Evolutionary conservation across 2,113 vertebrate genomes (phyloP), one percentile per base, ranked within the genome.

Genomic region (Balaenoptera acutorostrata): DNA sequence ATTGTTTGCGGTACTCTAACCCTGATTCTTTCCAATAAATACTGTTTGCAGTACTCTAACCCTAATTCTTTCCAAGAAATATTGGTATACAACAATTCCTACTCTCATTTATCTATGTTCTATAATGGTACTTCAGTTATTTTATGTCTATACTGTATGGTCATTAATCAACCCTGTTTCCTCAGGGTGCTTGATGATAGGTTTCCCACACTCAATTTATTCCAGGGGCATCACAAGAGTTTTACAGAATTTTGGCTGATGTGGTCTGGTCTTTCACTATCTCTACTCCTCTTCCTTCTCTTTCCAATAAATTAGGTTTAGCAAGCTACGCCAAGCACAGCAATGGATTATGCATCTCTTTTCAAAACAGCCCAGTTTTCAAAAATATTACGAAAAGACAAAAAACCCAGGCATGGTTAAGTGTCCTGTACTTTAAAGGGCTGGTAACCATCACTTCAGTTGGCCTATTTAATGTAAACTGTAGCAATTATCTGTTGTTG

Each of bases 21-120:
- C 86, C 61, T 33, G 46, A 88, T 61, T 97, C 71, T 36, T 77
- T 33, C 59, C 3, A 88, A 96, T 84, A 88, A 93, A 80, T 97
- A 88, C 92, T 96, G 68, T 61, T 25, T 96, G 97, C 33, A n/a
- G 46, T 80, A 57, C 55, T 95, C 74, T 92, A 66, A 90, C 95
- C 84, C 57, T 33, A 44, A 88, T 61, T 97, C 71, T 36, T 77
- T n/a, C 59, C 3, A 88, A 96, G 88, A 88, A 93, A 80, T 96
- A 88, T 36, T 69, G 36, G 95, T 11, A 20, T 90, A 13, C 86
- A 97, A 91, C 2, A 61, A 68, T 88, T 33, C 17, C 77, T 94
- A 68, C 8, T 20, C 80, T 96, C 98, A 96, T 95, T 97, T 97
- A 57, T 91, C 41, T 98, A 14, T 85, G 84, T 33, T 78, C 14